phyloP scores from a whole-genome alignment of 2,888 invertebrate species.

The Tyria jacobaeae region DNA sequence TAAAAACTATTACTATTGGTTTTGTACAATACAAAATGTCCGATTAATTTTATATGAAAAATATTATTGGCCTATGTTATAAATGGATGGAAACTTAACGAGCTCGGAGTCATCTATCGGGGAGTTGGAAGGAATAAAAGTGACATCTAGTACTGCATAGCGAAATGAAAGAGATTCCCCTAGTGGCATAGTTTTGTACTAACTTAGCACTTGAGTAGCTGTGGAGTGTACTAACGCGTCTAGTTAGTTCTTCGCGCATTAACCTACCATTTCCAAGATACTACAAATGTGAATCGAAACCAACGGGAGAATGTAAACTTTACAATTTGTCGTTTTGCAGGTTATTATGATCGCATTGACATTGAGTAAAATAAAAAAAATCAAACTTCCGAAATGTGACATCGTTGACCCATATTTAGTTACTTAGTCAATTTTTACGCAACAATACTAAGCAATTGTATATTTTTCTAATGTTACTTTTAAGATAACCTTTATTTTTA shows the following conservation, averaged over 20 bases:
- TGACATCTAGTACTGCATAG: slow-evolving; percentile 34
- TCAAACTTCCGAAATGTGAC: slow-evolving; percentile 67
- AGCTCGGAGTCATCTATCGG: no score
- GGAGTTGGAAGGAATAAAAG: neutral
- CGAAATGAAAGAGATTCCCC: slow-evolving; percentile 32
- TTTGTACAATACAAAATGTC: no score
- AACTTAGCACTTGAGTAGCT: slow-evolving; percentile 17
- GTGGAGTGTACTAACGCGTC: slow-evolving; percentile 36
- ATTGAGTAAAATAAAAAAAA: slow-evolving; percentile 60
- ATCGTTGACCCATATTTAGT: slow-evolving; percentile 64
- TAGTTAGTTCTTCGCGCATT: slow-evolving; percentile 57
- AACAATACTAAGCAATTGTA: slow-evolving; percentile 30
- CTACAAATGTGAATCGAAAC: neutral
- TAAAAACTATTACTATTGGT: no score
- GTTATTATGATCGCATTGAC: slow-evolving; percentile 64
- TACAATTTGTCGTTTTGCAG: slow-evolving; percentile 47
- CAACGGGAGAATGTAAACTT: slow-evolving; percentile 8
- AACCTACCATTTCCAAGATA: slow-evolving; percentile 53
- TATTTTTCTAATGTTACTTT: slow-evolving; percentile 28
- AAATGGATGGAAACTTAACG: no score
- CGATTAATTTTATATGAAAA: no score
- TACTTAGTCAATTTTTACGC: slow-evolving; percentile 49
- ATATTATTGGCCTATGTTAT: no score
- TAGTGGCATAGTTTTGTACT: slow-evolving; percentile 34
- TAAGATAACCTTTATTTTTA: slow-evolving; percentile 36